A percentile compares a stretch with the other conserved stretches of the same genome.
These are phyloP conservation scores for Leptinotarsa undecemlineata DNA, from an alignment of 1,140 invertebrate genomes.

Conservation along the genomic window DNA sequence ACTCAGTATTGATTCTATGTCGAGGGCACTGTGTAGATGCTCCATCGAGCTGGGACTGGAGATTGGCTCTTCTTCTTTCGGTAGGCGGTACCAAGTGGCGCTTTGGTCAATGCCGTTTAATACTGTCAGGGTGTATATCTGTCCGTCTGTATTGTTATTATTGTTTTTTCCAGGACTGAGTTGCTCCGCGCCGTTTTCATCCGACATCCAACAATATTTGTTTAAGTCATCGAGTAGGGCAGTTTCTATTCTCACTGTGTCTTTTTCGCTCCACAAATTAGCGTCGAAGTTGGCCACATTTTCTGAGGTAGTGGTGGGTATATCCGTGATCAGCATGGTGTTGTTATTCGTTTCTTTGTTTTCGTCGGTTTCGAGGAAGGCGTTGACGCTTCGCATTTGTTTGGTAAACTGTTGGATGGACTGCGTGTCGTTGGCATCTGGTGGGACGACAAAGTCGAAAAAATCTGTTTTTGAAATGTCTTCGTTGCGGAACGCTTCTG, in stretches of 20 bases:
- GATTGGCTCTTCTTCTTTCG: slow-evolving; percentile 61
- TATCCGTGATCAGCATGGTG: slow-evolving; percentile 54
- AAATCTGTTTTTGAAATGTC: slow-evolving; percentile 79
- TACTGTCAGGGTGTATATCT: slow-evolving; percentile 69
- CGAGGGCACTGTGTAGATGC: slow-evolving; percentile 61
- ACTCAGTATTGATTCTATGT: slow-evolving; percentile 68
- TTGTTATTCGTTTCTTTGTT: slow-evolving; percentile 74
- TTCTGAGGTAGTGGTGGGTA: slow-evolving; percentile 55
- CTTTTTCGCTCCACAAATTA: slow-evolving; percentile 74
- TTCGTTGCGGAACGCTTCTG: slow-evolving; percentile 74
- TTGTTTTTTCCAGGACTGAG: slow-evolving; percentile 59
- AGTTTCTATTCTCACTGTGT: slow-evolving; percentile 69
- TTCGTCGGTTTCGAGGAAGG: slow-evolving; percentile 61
- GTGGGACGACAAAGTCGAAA: slow-evolving; percentile 83
- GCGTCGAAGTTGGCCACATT: slow-evolving; percentile 60
- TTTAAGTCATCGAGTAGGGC: slow-evolving; percentile 78
- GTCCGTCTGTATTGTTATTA: slow-evolving; percentile 60
- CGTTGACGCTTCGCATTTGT: slow-evolving; percentile 66
- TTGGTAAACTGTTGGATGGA: slow-evolving; percentile 65
- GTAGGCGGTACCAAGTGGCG: slow-evolving; percentile 59
- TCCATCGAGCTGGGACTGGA: slow-evolving; percentile 63
- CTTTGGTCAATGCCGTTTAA: slow-evolving; percentile 62
- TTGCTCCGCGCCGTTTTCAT: slow-evolving; percentile 58
- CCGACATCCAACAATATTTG: slow-evolving; percentile 76
- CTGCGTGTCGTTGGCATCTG: slow-evolving; percentile 66